Conservation (phyloP, 2,888 invertebrate genomes). For the Orthonevra nobilis region DNA sequence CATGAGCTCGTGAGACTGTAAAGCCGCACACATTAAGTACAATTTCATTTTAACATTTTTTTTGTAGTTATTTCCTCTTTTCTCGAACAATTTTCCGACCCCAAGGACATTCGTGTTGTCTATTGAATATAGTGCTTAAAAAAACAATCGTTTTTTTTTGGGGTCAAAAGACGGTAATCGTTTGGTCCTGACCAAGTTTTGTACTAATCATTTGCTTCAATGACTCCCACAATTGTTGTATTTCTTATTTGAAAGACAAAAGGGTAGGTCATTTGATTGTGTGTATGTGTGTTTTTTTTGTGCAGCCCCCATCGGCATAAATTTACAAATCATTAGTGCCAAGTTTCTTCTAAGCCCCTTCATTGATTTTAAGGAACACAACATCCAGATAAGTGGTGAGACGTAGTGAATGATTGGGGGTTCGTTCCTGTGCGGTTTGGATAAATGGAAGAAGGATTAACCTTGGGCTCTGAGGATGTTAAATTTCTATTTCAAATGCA, state of each 20-base stretch:
- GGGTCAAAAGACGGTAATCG: constrained; percentile 24
- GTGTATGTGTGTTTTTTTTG: no score
- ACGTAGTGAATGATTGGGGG: no score
- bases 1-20: constrained; percentile 18
- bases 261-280: no score
- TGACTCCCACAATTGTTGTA: no score
- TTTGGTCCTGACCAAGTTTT: not conserved
- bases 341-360: constrained; percentile 19
- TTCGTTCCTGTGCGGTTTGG: no score
- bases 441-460: no score
- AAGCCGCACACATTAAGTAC: constrained; percentile 9
- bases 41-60: constrained; percentile 1
- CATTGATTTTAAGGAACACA: constrained; percentile 9
- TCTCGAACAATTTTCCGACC: no score
- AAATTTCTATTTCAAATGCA: not conserved
- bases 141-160: not conserved
- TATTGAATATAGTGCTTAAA: not conserved
- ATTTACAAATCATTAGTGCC: constrained; percentile 32
- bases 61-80: not conserved
- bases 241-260: no score
- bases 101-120: no score
- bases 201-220: no score
- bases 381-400: no score
- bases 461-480: constrained; percentile 11
- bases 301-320: no score